These are phyloP conservation scores for Polypterus senegalus DNA, from an alignment of 2,113 vertebrate genomes.

Conservation along the genomic window DNA sequence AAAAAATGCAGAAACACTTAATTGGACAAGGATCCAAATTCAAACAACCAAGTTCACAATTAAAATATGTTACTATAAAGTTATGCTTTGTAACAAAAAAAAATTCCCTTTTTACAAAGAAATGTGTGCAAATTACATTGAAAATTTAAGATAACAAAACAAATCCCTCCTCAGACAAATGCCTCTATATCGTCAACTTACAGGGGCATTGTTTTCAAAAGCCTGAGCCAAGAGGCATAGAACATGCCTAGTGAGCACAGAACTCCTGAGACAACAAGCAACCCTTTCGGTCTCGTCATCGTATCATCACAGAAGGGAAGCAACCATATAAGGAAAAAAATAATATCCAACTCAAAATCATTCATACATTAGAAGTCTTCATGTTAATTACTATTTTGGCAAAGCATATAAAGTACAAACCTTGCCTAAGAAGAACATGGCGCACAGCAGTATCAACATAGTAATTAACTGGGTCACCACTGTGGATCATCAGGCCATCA, in stretches of 20 bases:
- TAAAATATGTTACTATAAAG: too few relatives aligned
- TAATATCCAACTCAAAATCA: too few relatives aligned
- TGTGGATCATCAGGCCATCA: conserved; percentile 98
- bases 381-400: neutral
- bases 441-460: conserved; percentile 94
- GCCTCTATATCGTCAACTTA: conserved; percentile 61
- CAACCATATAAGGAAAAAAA: too few relatives aligned
- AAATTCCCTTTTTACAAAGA: too few relatives aligned
- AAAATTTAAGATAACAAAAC: too few relatives aligned
- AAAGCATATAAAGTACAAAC: conserved; percentile 43
- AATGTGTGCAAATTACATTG: too few relatives aligned
- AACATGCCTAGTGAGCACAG: conserved; percentile 39
- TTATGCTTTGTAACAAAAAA: too few relatives aligned
- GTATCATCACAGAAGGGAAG: conserved; percentile 63
- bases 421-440: conserved; percentile 89
- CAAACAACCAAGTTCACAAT: too few relatives aligned
- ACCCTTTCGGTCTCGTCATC: conserved; percentile 74
- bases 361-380: too few relatives aligned
- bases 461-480: conserved; percentile 95
- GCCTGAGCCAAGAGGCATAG: conserved; percentile 43
- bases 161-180: conserved; percentile 78
- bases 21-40: too few relatives aligned
- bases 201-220: conserved; percentile 28
- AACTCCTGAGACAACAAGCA: conserved; percentile 14
- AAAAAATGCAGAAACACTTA: too few relatives aligned